These are phyloP conservation scores for Simalia tracyae DNA, from an alignment of 2,797 vertebrate species.

Conservation along the genomic window DNA sequence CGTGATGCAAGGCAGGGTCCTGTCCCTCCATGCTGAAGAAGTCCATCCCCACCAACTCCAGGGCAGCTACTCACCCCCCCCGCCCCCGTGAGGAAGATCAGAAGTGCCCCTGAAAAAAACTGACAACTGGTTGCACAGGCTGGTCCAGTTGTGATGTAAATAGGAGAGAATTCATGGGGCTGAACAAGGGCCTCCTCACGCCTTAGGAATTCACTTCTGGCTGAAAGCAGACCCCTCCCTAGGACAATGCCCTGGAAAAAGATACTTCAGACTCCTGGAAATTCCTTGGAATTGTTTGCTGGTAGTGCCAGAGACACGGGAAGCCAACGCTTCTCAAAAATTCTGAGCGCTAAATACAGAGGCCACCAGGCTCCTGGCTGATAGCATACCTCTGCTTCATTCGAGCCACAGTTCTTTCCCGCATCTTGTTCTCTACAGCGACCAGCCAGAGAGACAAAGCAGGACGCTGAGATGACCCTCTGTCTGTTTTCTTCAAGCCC, in stretches of 20 bases:
- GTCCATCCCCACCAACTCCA: neutral
- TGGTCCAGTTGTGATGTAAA: too few species aligned
- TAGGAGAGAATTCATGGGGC: neutral
- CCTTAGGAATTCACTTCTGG: neutral
- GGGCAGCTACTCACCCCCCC: neutral
- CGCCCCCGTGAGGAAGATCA: too few species aligned
- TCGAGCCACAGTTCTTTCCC: neutral
- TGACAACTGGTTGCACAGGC: neutral
- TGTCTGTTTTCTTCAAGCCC: neutral
- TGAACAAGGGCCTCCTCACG: too few species aligned
- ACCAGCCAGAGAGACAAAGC: neutral
- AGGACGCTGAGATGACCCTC: neutral
- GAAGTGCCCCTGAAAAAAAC: neutral
- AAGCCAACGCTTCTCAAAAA: neutral
- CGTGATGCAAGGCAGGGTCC: neutral
- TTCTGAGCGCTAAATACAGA: neutral
- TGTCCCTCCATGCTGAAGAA: neutral
- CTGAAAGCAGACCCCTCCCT: neutral
- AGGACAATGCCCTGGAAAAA: neutral
- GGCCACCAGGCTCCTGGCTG: too few species aligned
- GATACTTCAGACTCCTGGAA: neutral
- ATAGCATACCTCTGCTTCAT: too few species aligned
- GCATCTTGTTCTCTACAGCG: neutral
- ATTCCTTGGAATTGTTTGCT: too few species aligned
- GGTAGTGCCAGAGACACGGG: neutral